Conservation (phyloP, 2,888 invertebrate species). For the Entomobrya multifasciata region DNA sequence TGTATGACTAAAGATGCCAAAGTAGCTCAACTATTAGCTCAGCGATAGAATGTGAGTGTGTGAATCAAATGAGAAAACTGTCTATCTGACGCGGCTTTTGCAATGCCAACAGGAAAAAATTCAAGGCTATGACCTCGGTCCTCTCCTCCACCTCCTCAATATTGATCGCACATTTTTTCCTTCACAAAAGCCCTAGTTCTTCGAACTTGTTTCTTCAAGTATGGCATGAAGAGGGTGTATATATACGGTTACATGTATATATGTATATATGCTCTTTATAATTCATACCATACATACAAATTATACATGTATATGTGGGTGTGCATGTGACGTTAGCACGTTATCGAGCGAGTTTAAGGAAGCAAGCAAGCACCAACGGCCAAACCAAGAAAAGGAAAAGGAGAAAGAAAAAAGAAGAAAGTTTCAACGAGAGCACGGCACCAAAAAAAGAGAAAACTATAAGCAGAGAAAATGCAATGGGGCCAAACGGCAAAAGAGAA, state of each 20-base stretch:
- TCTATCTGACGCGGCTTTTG: neutral
- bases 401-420: conserved; percentile 8
- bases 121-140: conserved; percentile 80
- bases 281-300: neutral
- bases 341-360: conserved; percentile 20
- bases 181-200: conserved; percentile 74
- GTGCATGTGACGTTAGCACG: conserved; percentile 49
- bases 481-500: neutral
- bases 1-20: too few species aligned
- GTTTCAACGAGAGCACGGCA: conserved; percentile 8
- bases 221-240: conserved; percentile 4
- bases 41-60: neutral
- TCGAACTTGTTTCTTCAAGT: conserved; percentile 71
- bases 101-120: conserved; percentile 75
- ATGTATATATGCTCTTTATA: neutral
- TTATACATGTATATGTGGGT: neutral
- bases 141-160: conserved; percentile 79
- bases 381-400: conserved; percentile 25
- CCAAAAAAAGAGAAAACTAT: conserved; percentile 8
- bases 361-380: neutral
- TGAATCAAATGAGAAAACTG: neutral
- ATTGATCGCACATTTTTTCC: conserved; percentile 75
- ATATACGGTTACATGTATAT: conserved; percentile 3
- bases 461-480: too few species aligned
- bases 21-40: neutral